A percentile compares a stretch with the other conserved stretches of the same genome.
phyloP scores from a whole-genome alignment of 2,888 invertebrate genomes.

The Zygaena filipendulae region DNA sequence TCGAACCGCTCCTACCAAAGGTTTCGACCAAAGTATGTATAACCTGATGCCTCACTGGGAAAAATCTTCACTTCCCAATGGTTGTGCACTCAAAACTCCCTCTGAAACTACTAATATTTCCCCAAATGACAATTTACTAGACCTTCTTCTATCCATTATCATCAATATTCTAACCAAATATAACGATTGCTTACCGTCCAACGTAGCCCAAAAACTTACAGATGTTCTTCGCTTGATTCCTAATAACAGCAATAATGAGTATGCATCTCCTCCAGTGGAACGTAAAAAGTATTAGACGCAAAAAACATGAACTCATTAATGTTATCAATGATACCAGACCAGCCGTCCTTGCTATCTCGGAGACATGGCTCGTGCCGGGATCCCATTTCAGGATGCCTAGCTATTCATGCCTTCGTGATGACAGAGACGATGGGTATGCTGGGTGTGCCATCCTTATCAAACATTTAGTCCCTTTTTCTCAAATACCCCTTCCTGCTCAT shows the following conservation, averaged over 20 bases:
- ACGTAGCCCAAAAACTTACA: too few relatives aligned
- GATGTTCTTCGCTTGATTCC: too few relatives aligned
- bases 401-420: slow-evolving; percentile 16
- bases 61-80: too few relatives aligned
- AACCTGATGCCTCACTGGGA: too few relatives aligned
- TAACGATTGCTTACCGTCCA: too few relatives aligned
- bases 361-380: slow-evolving; percentile 12
- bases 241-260: slow-evolving; percentile 1
- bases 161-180: too few relatives aligned
- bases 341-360: slow-evolving; percentile 4
- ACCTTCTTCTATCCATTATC: too few relatives aligned
- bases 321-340: neutral
- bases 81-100: too few relatives aligned
- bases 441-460: slow-evolving; percentile 10
- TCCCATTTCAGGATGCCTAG: slow-evolving; percentile 8
- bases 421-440: slow-evolving; percentile 15
- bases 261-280: slow-evolving; percentile 13
- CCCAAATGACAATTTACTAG: too few relatives aligned
- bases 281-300: slow-evolving; percentile 10
- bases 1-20: too few relatives aligned
- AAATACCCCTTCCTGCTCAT: slow-evolving; percentile 9
- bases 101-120: too few relatives aligned
- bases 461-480: slow-evolving; percentile 4
- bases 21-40: too few relatives aligned
- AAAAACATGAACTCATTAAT: slow-evolving; percentile 10